These are phyloP conservation scores for Colaptes auratus DNA, from an alignment of 2,113 vertebrate species.

Conservation along the genomic window DNA sequence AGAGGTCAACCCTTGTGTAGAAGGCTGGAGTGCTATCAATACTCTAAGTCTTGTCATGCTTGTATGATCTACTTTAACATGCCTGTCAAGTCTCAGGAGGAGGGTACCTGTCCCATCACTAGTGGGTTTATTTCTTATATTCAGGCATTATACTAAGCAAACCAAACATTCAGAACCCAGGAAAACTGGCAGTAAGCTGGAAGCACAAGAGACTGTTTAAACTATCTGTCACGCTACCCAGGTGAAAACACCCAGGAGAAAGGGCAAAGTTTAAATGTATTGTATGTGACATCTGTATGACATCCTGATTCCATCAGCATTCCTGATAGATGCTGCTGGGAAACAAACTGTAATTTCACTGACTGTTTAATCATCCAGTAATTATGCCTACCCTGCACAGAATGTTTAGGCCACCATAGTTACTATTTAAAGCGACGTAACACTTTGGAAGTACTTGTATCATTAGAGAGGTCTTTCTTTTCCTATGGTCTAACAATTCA, in stretches of 20 bases:
- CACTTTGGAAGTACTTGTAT: not conserved
- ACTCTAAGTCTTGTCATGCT: not conserved
- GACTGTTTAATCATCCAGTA: not conserved
- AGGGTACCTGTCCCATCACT: accelerated
- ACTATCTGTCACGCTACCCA: not conserved
- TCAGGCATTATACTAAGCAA: not conserved
- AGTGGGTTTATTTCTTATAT: not conserved
- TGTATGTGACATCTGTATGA: not conserved
- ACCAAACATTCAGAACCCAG: not conserved
- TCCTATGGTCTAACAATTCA: not conserved
- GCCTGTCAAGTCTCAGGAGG: not conserved
- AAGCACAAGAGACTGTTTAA: not conserved
- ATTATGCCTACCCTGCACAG: not conserved
- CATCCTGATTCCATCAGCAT: not conserved
- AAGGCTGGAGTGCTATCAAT: not conserved
- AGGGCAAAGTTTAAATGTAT: not conserved
- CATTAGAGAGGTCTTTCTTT: not conserved
- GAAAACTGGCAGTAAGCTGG: not conserved
- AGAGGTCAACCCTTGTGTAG: not conserved
- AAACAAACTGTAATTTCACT: not conserved
- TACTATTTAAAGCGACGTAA: not conserved
- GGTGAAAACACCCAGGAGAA: not conserved
- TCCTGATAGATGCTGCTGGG: not conserved
- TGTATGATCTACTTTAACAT: not conserved
- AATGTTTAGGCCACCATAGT: not conserved